Percentiles rank a stretch among this genome's conserved stretches.
These are phyloP conservation scores for Trypoxylon attenuatum DNA, from an alignment of 2,888 invertebrate genomes.

Conservation along the genomic window DNA sequence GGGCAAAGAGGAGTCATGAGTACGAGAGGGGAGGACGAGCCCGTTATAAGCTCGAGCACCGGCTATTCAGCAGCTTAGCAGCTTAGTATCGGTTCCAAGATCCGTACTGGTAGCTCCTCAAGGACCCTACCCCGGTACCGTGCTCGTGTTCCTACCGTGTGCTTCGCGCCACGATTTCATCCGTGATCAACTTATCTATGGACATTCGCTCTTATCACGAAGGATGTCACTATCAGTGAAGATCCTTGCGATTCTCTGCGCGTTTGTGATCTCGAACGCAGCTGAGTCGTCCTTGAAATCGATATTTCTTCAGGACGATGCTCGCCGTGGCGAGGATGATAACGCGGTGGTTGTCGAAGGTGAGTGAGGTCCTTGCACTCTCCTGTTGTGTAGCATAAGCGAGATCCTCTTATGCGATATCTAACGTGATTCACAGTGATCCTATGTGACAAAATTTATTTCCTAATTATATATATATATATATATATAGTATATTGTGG, in stretches of 20 bases:
- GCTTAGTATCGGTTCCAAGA: slow-evolving; percentile 72
- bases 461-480: no score
- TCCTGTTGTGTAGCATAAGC: no score
- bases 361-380: slow-evolving; percentile 43
- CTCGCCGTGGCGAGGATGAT: slow-evolving; percentile 30
- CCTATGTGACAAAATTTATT: no score
- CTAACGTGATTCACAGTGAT: no score
- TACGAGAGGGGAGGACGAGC: slow-evolving; percentile 77
- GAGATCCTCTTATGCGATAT: no score
- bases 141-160: slow-evolving; percentile 9
- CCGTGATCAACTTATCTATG: slow-evolving; percentile 12
- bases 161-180: background rate
- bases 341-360: slow-evolving; percentile 58
- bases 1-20: slow-evolving; percentile 68
- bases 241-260: slow-evolving; percentile 7
- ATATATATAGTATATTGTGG: no score
- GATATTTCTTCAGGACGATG: slow-evolving; percentile 9
- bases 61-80: slow-evolving; percentile 77
- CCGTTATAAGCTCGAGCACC: slow-evolving; percentile 76
- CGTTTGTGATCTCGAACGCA: background rate
- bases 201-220: slow-evolving; percentile 24
- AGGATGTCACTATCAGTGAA: slow-evolving; percentile 28
- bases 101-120: slow-evolving; percentile 31
- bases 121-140: slow-evolving; percentile 29
- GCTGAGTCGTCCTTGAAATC: slow-evolving; percentile 13